Percentiles rank a stretch among this genome's conserved stretches.
phyloP scores from a whole-genome alignment of 2,113 vertebrate species.

The Hemiscyllium ocellatum region DNA sequence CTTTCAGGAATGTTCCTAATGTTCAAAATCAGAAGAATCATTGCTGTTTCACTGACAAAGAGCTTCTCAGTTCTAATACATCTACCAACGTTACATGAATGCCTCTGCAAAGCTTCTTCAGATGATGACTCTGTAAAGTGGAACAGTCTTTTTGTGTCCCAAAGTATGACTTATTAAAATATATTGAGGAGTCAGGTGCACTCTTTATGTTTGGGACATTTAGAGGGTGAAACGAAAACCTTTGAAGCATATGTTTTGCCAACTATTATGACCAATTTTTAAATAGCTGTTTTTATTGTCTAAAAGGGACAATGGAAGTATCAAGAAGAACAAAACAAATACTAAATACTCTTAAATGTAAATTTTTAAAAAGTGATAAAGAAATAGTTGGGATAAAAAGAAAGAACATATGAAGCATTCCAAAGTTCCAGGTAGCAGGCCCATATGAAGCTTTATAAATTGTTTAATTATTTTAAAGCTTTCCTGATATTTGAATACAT shows the following conservation, averaged over 20 bases:
- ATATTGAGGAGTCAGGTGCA: neutral
- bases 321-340: neutral
- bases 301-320: neutral
- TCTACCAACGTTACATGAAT: neutral
- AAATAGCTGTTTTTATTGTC: neutral
- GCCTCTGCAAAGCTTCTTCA: neutral
- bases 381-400: neutral
- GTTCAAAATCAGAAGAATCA: slow-evolving; percentile 1
- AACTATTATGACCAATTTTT: neutral
- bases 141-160: neutral
- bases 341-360: neutral
- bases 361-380: neutral
- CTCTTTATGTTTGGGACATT: neutral
- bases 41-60: neutral
- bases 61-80: neutral
- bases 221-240: neutral
- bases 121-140: neutral
- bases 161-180: neutral
- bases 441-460: neutral
- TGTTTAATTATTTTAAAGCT: neutral
- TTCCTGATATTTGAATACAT: neutral
- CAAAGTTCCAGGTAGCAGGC: neutral
- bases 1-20: neutral
- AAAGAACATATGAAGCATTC: neutral
- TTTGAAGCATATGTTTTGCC: neutral